A percentile compares a stretch with the other conserved stretches of the same genome.
phyloP scores from a whole-genome alignment of 2,113 vertebrate species.

The Dromas ardeola region DNA sequence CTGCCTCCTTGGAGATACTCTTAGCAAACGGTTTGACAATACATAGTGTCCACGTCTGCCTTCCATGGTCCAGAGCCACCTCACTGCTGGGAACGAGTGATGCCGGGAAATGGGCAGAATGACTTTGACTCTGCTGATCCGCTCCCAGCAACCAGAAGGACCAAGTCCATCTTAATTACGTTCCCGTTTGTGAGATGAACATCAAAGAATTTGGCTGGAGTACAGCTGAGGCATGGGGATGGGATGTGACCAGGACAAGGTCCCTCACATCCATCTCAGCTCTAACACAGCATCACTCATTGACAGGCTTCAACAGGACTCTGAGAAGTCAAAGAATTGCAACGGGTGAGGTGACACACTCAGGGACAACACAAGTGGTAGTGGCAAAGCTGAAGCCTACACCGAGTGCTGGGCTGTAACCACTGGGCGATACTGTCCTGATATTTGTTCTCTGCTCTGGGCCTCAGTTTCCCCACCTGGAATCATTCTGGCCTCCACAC shows the following conservation, averaged over 20 bases:
- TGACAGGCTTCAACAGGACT: background rate
- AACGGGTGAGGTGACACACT: background rate
- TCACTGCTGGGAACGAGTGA: background rate
- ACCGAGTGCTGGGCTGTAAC: background rate
- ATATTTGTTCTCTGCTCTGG: background rate
- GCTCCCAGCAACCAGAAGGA: background rate
- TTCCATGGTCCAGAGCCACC: background rate
- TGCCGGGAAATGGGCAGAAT: background rate
- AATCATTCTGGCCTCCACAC: background rate
- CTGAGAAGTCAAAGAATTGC: background rate
- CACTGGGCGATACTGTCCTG: background rate
- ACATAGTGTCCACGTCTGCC: background rate
- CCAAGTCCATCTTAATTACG: background rate
- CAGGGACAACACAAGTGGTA: background rate
- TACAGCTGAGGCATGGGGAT: background rate
- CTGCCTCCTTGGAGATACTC: background rate
- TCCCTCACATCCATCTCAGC: background rate
- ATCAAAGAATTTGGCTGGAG: background rate
- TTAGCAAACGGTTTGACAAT: background rate
- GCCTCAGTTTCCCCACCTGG: background rate
- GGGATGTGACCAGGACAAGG: background rate
- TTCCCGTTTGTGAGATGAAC: background rate
- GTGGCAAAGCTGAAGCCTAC: background rate
- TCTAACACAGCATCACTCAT: background rate
- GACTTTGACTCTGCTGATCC: background rate